Evolutionary conservation across 1,140 invertebrate species (phyloP), one percentile per base, ranked within the genome.

Genomic region (Habropoda laboriosa): DNA sequence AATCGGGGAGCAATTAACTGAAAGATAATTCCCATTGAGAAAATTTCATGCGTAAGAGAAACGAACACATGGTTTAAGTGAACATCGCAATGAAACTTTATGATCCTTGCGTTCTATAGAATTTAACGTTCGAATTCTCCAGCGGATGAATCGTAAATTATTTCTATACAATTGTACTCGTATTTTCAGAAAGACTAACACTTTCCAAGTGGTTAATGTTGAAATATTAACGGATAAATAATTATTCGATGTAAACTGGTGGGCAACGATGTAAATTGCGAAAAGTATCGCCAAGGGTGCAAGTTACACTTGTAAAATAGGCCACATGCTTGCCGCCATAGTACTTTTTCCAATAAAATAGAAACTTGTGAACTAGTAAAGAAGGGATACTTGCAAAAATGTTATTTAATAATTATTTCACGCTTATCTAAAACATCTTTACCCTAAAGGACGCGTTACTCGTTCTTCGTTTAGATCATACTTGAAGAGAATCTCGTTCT

Each of bases 401-500:
- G 6, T 13, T 32, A 32, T 8, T 32, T 57, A 30, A 32, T 35
- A n/a, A 49, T 38, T 18, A n/a, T n/a, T n/a, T n/a, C n/a, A n/a
- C n/a, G n/a, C n/a, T n/a, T n/a, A n/a, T n/a, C n/a, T n/a, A n/a
- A n/a, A n/a, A n/a, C n/a, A n/a, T n/a, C n/a, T 42, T 32, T 35
- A 12, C 0, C 8, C 27, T 2, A 4, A 55, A 53, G 13, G 30
- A 16, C n/a, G 12, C 18, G 6, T 12, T 27, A 16, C 3, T 66
- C 27, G 0, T 55, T 66, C 12, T 35, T 49, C 18, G 55, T 40
- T 24, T 35, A 47, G 24, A n/a, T n/a, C 24, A 6, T 16, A 0
- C 16, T 18, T 38, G 8, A 47, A 5, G 51, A 45, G 6, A 78
- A 61, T 51, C 24, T 74, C 13, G 38, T 79, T 74, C 58, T 63